Base-by-base conservation (phyloP, 1,140 invertebrate species). In the Lepidotrigona ventralis region DNA sequence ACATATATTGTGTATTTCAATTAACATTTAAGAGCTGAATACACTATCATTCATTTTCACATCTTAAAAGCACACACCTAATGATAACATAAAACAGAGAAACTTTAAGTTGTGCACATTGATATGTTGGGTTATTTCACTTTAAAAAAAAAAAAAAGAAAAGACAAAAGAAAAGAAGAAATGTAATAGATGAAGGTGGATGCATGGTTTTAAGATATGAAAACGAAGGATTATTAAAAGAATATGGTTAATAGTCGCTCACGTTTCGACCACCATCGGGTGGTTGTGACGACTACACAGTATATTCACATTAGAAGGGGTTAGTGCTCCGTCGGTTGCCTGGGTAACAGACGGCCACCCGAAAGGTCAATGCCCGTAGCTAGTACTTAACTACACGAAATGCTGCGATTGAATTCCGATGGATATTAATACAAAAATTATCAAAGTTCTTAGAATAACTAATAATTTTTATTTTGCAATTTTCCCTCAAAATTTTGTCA, bases 241-340 rank as follows among this genome's bases (percentile, higher is more conserved):
- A 83, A 66, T 4, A 2, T n/a, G 46, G 29, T 54, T 79, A 80
- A 63, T 64, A 79, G 64, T 84, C 26, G 39, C 53, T 84, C 71
- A 81, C 70, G 33, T 75, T 79, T 81, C 78, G 53, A 33, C 72
- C 26, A 70, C 75, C 74, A 78, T 71, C 75, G 81, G 75, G 81
- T 83, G 75, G 81, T 71, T 78, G 75, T 83, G 46, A 63, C 46
- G 69, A 69, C 81, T 78, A 33, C 29, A 83, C 26, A 17, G 17
- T 60, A 78, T 78, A 54, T 78, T 83, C 54, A 33, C 85, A 79
- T 75, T 68, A 85, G 79, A 86, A 88, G 79, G 88, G 88, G 88
- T 89, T 89, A 89, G 82, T 73, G 87, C 79, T 86, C 88, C 56
- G 89, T 90, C 89, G 89, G 89, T 90, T 90, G 86, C 89, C 89